A percentile compares a stretch with the other conserved stretches of the same genome.
These are phyloP conservation scores for Antheraea yamamai DNA, from an alignment of 2,888 invertebrate genomes.

Conservation along the genomic window DNA sequence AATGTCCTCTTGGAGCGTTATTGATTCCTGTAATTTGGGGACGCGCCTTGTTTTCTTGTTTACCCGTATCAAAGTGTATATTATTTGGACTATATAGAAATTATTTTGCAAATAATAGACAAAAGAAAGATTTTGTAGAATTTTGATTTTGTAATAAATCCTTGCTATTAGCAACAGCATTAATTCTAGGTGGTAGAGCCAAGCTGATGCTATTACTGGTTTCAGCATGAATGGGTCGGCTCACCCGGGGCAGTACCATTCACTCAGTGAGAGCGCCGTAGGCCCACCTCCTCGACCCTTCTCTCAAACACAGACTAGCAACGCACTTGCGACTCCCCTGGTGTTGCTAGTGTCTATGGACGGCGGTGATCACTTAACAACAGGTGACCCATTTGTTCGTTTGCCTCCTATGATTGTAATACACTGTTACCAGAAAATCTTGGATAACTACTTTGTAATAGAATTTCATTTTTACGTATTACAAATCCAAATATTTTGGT, in stretches of 20 bases:
- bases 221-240: no score
- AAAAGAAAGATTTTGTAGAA: not conserved
- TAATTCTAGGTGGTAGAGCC: not conserved
- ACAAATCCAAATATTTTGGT: not conserved
- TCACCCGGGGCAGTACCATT: no score
- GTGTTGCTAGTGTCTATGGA: no score
- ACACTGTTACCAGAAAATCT: not conserved
- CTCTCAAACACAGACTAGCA: no score
- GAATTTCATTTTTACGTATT: not conserved
- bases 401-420: not conserved
- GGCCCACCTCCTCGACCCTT: no score
- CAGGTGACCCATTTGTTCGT: no score
- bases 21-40: conserved; percentile 70
- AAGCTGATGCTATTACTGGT: no score
- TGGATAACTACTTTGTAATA: not conserved
- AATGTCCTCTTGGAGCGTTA: conserved; percentile 64
- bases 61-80: conserved; percentile 11
- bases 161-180: not conserved
- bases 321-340: no score
- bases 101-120: conserved; percentile 11
- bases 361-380: no score
- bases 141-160: not conserved
- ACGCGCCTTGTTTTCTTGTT: conserved; percentile 22
- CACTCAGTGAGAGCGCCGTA: no score
- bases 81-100: conserved; percentile 3